Base-by-base conservation (phyloP, 2,113 vertebrate genomes). In the Hypanus sabinus region DNA sequence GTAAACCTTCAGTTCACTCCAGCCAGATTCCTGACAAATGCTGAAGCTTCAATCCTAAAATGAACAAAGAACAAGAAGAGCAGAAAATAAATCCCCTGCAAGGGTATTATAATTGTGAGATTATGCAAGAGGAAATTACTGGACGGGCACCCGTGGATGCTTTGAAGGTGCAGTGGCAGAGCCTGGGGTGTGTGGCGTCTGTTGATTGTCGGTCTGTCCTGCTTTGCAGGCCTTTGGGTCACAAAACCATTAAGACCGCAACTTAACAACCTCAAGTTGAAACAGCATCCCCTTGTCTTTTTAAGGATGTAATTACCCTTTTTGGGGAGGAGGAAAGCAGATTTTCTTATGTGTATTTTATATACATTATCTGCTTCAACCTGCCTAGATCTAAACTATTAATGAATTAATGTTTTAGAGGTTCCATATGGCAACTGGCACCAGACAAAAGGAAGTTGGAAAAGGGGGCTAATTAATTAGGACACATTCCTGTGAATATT, bases 381-480 rank as follows among this genome's bases (percentile, higher is more conserved):
- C 95, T 2, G 30, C 93, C 33, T 27, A 95, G 95, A 94, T 81
- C 92, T 70, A 38, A 87, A 95, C 94, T 75, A 62, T 76, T 94
- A 77, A 60, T 95, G 95, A 96, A 95, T 95, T 95, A 96, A 96
- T 94, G 94, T 96, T 98, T 98, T 98, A 98, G 96, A 97, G 96
- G 95, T 98, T 98, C 97, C 98, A 98, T 97, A 97, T 98, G 97
- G 96, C 94, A 95, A 95, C 95, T 96, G 97, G 97, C 96, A 97
- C 96, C 96, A 96, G 97, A 96, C 96, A 95, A 96, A 96, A 95
- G 95, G 96, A 96, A 96, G 96, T 95, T 96, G 95, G 95, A 93
- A 95, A 30, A 94, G 96, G 96, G 96, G 96, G 96, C 96, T 96
- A 96, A 96, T 96, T 97, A 96, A 95, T 95, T 95, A 95, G 95